Base-by-base conservation (phyloP, 1,140 invertebrate genomes). In the Chrysoperla carnea region DNA sequence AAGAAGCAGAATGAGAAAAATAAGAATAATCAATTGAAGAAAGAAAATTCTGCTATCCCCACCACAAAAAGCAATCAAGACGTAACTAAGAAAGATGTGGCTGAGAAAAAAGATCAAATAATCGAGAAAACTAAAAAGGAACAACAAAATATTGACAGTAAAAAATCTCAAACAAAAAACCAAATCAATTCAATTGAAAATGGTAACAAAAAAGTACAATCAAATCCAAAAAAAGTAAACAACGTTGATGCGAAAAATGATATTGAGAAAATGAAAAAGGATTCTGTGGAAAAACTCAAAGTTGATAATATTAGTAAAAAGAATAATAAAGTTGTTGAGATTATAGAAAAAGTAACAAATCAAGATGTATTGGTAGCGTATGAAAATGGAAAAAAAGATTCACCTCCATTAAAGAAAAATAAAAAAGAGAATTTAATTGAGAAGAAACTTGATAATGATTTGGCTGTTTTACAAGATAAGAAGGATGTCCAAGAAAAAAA, bases 1-100 rank as follows among this genome's bases (percentile, higher is more conserved):
- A 63, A 58, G 43, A 52, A 56, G 36, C 51, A 50, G n/a, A 52
- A 54, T 41, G 57, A 59, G 27, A 53, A 63, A 38, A 58, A 56
- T 23, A 59, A 57, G 31, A 53, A n/a, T n/a, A n/a, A 45, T 29
- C 43, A 11, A 39, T 39, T 39, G n/a, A 43, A 8, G 45, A 38
- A 37, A 11, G 15, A 43, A 2, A 45, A 23, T 23, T 23, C 17
- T 3, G 17, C 5, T 5, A 23, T 23, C 17, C 5, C 17, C 2
- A 23, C 5, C 5, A 23, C 17, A 23, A 23, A 23, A 23, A 23
- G 17, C 5, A 23, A 23, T 23, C 17, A 23, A 23, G 17, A 23
- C 2, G 2, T 23, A 23, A 23, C 17, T 23, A 23, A 53, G 3
- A 31, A 38, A 13, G 48, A 29, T 46, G 35, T 15, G 8, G 41